Conservation (phyloP, 2,113 vertebrate species). For the Calidris pygmaea region DNA sequence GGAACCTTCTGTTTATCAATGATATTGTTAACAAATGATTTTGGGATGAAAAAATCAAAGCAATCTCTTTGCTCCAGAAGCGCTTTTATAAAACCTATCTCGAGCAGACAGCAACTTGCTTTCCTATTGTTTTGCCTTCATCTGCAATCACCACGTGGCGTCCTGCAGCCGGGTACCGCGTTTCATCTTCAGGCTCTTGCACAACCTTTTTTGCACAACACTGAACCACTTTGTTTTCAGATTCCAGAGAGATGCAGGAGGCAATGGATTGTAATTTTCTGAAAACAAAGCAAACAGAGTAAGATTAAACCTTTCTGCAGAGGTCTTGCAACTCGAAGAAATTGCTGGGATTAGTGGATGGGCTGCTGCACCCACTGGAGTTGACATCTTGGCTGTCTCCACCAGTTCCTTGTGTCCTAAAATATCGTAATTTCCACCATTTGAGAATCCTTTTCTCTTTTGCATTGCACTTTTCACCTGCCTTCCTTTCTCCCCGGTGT, state of each 20-base stretch:
- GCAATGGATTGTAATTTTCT: slow-evolving; percentile 16
- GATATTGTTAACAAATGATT: slow-evolving; percentile 23
- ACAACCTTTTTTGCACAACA: slow-evolving; percentile 15
- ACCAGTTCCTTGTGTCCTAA: neutral
- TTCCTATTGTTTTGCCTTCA: slow-evolving; percentile 39
- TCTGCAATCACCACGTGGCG: slow-evolving; percentile 11
- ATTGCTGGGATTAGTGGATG: neutral
- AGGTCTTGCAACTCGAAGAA: neutral
- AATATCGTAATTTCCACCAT: neutral
- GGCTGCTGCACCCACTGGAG: neutral
- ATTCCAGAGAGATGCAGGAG: neutral
- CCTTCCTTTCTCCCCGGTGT: neutral
- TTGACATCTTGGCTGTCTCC: neutral
- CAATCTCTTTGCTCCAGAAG: slow-evolving; percentile 39
- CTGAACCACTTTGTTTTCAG: slow-evolving; percentile 19
- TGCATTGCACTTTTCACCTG: neutral
- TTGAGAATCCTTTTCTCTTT: neutral
- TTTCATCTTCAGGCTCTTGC: slow-evolving; percentile 1
- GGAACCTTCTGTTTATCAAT: neutral
- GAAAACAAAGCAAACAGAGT: slow-evolving; percentile 2
- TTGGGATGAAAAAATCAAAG: slow-evolving; percentile 52
- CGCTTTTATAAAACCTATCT: slow-evolving; percentile 32
- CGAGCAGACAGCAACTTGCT: slow-evolving; percentile 32
- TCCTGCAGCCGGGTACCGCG: neutral
- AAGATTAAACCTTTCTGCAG: slow-evolving; percentile 12